These are phyloP conservation scores for Chauna torquata DNA, from an alignment of 2,113 vertebrate species.

Conservation along the genomic window DNA sequence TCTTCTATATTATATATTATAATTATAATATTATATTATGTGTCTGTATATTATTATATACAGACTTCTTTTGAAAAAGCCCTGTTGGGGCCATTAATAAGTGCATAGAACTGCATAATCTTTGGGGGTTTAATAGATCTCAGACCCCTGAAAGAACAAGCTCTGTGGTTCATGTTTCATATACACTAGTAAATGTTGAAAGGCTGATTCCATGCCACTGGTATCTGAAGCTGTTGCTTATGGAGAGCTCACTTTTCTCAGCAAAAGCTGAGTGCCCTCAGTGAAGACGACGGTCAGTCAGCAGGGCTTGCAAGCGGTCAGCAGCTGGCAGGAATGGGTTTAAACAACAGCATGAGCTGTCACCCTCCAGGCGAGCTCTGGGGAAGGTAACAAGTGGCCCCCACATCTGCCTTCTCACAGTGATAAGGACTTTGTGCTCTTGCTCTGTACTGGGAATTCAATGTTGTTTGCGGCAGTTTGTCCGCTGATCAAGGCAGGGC, in stretches of 20 bases:
- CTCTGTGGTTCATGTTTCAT: neutral
- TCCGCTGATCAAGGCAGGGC: neutral
- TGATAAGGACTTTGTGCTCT: rapidly evolving
- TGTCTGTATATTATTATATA: too few species aligned
- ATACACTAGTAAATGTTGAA: neutral
- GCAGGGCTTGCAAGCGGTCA: neutral
- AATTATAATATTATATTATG: too few species aligned
- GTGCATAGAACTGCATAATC: neutral
- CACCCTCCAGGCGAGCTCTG: neutral
- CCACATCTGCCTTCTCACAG: neutral
- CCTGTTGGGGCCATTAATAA: neutral
- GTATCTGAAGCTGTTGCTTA: neutral
- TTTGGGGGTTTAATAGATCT: neutral
- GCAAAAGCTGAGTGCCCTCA: neutral
- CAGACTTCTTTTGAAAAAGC: neutral
- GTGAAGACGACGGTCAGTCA: neutral
- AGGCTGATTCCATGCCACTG: neutral
- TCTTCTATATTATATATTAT: too few species aligned
- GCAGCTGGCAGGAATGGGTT: neutral
- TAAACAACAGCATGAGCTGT: neutral
- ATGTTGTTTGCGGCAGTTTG: rapidly evolving
- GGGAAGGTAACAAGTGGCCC: neutral
- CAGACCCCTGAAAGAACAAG: neutral
- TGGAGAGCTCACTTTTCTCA: neutral
- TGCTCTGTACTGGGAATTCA: neutral